Conservation (phyloP, 2,888 invertebrate genomes). For the Nudaria mundana region DNA sequence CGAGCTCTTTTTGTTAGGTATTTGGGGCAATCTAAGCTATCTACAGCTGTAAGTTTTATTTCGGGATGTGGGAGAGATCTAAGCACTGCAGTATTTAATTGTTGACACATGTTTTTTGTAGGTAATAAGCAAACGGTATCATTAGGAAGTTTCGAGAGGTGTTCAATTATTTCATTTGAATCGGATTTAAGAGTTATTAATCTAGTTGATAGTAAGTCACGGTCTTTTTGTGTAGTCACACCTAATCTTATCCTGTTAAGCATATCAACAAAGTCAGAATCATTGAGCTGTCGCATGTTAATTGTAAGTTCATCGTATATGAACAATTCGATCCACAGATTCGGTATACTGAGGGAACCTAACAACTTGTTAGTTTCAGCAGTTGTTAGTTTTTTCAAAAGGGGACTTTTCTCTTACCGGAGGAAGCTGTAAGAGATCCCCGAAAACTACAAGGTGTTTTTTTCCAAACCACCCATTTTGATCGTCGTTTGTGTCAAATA, state of each 20-base stretch:
- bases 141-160: not conserved
- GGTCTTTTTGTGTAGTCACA: not conserved
- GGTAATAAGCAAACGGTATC: slow-evolving; percentile 4
- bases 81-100: slow-evolving; percentile 1
- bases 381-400: not conserved
- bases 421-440: slow-evolving; percentile 1
- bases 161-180: not conserved
- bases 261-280: not conserved
- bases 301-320: slow-evolving; percentile 1
- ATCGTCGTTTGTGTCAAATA: not conserved
- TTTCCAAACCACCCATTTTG: slow-evolving; percentile 1
- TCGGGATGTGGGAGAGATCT: not conserved
- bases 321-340: slow-evolving; percentile 2
- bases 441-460: not conserved
- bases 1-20: not conserved
- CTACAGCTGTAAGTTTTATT: not conserved
- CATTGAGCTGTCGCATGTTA: not conserved
- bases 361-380: not conserved
- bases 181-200: not conserved
- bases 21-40: not conserved
- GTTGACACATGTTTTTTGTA: not conserved
- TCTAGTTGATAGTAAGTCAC: not conserved
- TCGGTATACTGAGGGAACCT: not conserved
- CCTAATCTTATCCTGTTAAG: not conserved
- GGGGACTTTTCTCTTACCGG: slow-evolving; percentile 1